Conservation (phyloP, 2,797 vertebrate genomes). For the Triplophysa yarkandensis region DNA sequence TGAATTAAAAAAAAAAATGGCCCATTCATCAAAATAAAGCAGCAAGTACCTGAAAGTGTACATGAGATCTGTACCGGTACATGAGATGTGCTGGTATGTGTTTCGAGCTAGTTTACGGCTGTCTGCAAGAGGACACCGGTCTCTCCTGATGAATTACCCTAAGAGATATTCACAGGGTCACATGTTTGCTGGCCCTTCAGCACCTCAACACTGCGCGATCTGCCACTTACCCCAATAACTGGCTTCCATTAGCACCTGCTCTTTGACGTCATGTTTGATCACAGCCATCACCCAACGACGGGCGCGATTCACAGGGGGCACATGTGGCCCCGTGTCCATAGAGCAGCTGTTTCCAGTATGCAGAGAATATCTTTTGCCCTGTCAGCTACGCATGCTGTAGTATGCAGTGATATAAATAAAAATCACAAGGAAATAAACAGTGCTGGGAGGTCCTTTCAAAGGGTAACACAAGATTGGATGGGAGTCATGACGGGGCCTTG, state of each 20-base stretch:
- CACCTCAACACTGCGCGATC: constrained; percentile 41
- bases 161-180: constrained; percentile 62
- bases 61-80: constrained; percentile 6
- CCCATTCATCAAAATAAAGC: background rate
- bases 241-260: constrained; percentile 64
- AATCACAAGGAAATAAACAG: constrained; percentile 58
- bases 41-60: background rate
- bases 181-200: constrained; percentile 64
- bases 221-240: constrained; percentile 66
- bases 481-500: constrained; percentile 22
- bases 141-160: constrained; percentile 71
- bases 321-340: constrained; percentile 30
- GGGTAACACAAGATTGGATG: constrained; percentile 42
- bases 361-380: constrained; percentile 55
- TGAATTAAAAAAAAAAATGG: background rate
- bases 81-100: constrained; percentile 54
- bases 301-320: constrained; percentile 11
- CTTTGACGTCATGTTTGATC: constrained; percentile 61
- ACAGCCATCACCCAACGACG: constrained; percentile 65
- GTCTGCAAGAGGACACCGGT: constrained; percentile 67
- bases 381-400: constrained; percentile 69
- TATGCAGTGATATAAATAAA: constrained; percentile 74
- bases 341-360: constrained; percentile 70
- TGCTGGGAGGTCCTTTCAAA: constrained; percentile 49
- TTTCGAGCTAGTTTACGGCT: constrained; percentile 56